Base-by-base conservation (phyloP, 30 jellyfish, hydroid and myxozoan species). In the Aurelia aurita region DNA sequence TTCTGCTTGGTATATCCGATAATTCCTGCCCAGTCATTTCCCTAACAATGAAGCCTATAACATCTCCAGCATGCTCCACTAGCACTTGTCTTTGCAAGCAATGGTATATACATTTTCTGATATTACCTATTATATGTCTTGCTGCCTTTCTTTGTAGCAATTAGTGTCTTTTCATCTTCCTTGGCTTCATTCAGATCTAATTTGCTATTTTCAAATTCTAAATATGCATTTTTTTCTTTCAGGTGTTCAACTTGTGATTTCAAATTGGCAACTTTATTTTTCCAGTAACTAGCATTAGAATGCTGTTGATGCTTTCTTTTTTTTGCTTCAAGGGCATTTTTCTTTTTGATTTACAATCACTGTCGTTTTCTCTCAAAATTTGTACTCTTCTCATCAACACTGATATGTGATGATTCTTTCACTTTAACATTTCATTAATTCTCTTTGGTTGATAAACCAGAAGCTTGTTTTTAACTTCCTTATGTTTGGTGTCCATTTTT, bases 71-170 rank as follows among this genome's bases (percentile, higher is more conserved):
- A 27, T 12, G 12, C 26, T 25, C 61, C 10, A 67, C 79, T 10
- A 66, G 61, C 11, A 67, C 79, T 35, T 67, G 79, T n/a, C 53
- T 57, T 54, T 49, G 81, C 14, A 75, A 10, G 87, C 87, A 75
- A 29, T 21, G 21, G 51, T 75, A 75, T 32, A 75, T 53, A 69
- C 87, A 75, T 61, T 75, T 75, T 23, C 87, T 32, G 22, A 13
- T 75, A 8, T 25, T 25, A 10, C 16, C 11, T n/a, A 31, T 31
- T 8, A 67, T 26, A 67, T 19, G 79, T 67, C 26, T 67, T 67
- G 62, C 23, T 16, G 26, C 26, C 31, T 27, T 27, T n/a, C 23
- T 31, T 27, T 67, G 72, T 59, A 8, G 11, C 72, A 59, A 16
- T 59, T 9, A 59, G 11, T 59, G 72, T 62, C 25, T 62, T 26